Evolutionary conservation across 2,113 vertebrate species (phyloP).

Genomic region (Gila orcuttii): DNA sequence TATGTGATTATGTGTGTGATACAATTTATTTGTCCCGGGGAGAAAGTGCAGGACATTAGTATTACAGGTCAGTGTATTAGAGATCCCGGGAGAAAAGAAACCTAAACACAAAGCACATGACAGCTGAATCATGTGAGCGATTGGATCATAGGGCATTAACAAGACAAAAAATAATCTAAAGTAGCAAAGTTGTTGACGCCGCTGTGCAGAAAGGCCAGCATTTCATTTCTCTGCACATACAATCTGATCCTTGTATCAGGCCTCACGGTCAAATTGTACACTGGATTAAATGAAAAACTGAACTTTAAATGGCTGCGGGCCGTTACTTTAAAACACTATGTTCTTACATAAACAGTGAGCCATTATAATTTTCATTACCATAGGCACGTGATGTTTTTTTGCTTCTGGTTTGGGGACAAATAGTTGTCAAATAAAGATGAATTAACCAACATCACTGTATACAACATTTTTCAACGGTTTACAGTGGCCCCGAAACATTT

Average conservation of each 20-base stretch:
- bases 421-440: background rate
- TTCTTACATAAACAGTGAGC: background rate
- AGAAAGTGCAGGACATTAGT: background rate
- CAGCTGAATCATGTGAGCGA: slow-evolving; percentile 13
- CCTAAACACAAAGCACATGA: slow-evolving; percentile 7
- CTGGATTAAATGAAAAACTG: background rate
- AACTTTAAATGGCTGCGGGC: background rate
- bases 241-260: background rate
- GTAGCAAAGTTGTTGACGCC: background rate
- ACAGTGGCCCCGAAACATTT: background rate
- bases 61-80: background rate
- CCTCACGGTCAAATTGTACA: background rate
- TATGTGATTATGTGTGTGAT: slow-evolving; percentile 32
- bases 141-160: background rate
- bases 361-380: background rate
- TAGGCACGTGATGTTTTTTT: background rate
- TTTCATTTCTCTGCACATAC: background rate
- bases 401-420: background rate
- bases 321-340: background rate
- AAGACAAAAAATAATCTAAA: background rate
- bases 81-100: background rate
- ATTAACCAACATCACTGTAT: background rate
- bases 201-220: background rate
- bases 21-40: background rate
- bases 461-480: background rate